These are phyloP conservation scores for Porites evermanni DNA, from an alignment of 92 coral and sea anemone species.

Conservation along the genomic window DNA sequence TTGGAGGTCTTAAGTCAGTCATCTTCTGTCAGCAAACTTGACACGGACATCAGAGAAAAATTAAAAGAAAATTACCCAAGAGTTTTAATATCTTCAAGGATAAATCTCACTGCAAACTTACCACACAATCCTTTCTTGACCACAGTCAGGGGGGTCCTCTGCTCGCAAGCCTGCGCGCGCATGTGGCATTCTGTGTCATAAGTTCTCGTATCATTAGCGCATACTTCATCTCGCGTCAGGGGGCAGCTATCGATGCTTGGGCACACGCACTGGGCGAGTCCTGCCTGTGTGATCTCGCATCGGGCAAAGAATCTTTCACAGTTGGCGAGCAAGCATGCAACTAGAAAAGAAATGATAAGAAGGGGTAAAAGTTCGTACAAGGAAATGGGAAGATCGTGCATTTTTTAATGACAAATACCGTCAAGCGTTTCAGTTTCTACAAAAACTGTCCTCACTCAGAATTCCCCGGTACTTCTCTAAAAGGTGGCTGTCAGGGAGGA, in stretches of 20 bases:
- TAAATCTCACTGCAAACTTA: slow-evolving; percentile 33
- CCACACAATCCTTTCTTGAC: slow-evolving; percentile 87
- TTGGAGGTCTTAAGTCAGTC: too few relatives aligned
- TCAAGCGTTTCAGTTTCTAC: too few relatives aligned
- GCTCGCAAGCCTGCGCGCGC: slow-evolving; percentile 72
- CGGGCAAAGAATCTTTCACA: slow-evolving; percentile 76
- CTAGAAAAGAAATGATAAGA: slow-evolving; percentile 20
- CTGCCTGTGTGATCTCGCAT: slow-evolving; percentile 69
- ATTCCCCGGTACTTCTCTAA: too few relatives aligned
- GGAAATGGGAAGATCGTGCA: not conserved
- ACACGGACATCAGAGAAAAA: not conserved
- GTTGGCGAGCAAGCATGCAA: slow-evolving; percentile 69
- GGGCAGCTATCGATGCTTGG: slow-evolving; percentile 71
- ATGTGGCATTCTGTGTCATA: slow-evolving; percentile 86
- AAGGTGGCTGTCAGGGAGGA: not conserved
- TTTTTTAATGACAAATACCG: too few relatives aligned
- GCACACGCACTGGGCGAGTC: slow-evolving; percentile 86
- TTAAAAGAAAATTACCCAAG: not conserved
- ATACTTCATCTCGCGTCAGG: slow-evolving; percentile 56
- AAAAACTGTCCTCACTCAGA: not conserved
- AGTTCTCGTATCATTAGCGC: slow-evolving; percentile 77
- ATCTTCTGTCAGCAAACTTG: too few relatives aligned
- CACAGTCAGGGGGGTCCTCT: slow-evolving; percentile 57
- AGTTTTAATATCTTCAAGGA: too few relatives aligned
- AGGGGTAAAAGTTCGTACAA: too few relatives aligned